These are phyloP conservation scores for Molanna angustata DNA, from an alignment of 2,888 invertebrate genomes.

Conservation along the genomic window DNA sequence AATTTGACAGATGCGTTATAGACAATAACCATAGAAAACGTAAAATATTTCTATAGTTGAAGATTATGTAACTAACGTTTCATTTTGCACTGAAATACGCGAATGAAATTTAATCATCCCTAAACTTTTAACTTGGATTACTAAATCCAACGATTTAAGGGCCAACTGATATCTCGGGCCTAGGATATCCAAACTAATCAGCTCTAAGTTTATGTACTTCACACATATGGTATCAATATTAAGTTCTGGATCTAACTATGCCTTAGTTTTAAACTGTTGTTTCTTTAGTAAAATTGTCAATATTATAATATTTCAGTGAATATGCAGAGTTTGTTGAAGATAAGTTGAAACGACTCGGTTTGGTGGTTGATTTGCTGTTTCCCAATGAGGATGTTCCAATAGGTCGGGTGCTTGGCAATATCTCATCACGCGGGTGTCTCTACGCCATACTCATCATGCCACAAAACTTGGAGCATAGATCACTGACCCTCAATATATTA, in stretches of 20 bases:
- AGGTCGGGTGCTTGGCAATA: conserved; percentile 77
- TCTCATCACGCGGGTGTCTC: conserved; percentile 82
- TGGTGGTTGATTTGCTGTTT: conserved; percentile 84
- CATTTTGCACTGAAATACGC: too few relatives aligned
- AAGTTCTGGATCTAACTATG: not conserved
- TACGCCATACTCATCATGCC: conserved; percentile 86
- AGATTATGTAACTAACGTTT: too few relatives aligned
- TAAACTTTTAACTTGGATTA: too few relatives aligned
- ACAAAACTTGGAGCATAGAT: conserved; percentile 81
- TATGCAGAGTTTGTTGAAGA: conserved; percentile 89
- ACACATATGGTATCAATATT: not conserved
- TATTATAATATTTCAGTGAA: conserved; percentile 50
- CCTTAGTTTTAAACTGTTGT: not conserved
- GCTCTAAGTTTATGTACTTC: too few relatives aligned
- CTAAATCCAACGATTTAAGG: too few relatives aligned
- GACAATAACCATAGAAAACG: too few relatives aligned
- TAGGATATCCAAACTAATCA: too few relatives aligned
- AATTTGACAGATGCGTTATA: too few relatives aligned
- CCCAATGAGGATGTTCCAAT: conserved; percentile 88
- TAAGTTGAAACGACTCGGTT: conserved; percentile 71
- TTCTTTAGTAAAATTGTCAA: not conserved
- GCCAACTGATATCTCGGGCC: too few relatives aligned
- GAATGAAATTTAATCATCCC: too few relatives aligned
- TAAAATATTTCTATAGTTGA: too few relatives aligned
- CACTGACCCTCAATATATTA: conserved; percentile 85